Conservation (phyloP, 2,888 invertebrate species). For the Sinodicranocentrus sp. region DNA sequence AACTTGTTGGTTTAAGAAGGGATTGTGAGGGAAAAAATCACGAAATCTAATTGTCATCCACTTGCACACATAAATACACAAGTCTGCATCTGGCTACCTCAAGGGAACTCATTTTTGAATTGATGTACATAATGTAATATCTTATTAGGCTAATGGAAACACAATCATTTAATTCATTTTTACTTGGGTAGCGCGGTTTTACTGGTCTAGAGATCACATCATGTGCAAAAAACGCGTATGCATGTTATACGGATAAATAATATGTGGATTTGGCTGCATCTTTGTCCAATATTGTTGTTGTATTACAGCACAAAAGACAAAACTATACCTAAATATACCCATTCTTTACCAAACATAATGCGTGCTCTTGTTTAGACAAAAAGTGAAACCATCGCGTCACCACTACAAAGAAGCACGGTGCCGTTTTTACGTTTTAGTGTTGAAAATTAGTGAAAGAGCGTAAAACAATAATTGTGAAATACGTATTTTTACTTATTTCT, state of each 20-base stretch:
- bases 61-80: not conserved
- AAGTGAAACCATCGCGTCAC: slow-evolving; percentile 30
- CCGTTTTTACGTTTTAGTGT: slow-evolving; percentile 9
- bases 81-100: not conserved
- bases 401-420: slow-evolving; percentile 1
- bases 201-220: slow-evolving; percentile 13
- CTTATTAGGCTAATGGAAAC: slow-evolving; percentile 13
- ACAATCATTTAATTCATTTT: slow-evolving; percentile 9
- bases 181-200: slow-evolving; percentile 14
- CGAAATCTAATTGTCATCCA: slow-evolving; percentile 13
- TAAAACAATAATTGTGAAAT: slow-evolving; percentile 47
- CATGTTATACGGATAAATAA: too few species aligned
- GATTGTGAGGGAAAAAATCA: slow-evolving; percentile 16
- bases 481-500: not conserved
- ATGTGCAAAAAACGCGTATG: not conserved
- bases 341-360: not conserved
- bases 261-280: too few species aligned
- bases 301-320: too few species aligned
- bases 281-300: too few species aligned
- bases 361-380: not conserved
- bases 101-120: slow-evolving; percentile 9
- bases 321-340: too few species aligned
- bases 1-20: slow-evolving; percentile 19
- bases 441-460: slow-evolving; percentile 26
- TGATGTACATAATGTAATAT: slow-evolving; percentile 6